These are phyloP conservation scores for Drepanosiphum platanoidis DNA, from an alignment of 2,888 invertebrate species.

Conservation along the genomic window DNA sequence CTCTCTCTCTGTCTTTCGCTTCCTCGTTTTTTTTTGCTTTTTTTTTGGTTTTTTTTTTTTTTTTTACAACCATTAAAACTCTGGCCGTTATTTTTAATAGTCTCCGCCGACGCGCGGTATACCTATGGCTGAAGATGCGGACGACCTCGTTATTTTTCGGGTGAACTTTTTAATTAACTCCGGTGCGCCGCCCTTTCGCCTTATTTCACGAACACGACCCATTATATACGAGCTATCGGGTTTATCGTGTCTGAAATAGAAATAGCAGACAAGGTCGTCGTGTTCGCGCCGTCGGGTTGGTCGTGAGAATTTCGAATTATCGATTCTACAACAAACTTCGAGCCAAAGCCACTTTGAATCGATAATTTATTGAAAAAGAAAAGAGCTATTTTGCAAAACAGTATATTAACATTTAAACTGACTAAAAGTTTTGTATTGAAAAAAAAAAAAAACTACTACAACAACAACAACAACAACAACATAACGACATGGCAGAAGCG, in stretches of 20 bases:
- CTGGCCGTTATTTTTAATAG: constrained; percentile 59
- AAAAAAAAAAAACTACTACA: too few relatives aligned
- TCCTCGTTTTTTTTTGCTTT: constrained; percentile 14
- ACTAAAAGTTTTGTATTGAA: neutral
- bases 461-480: too few relatives aligned
- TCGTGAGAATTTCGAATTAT: neutral
- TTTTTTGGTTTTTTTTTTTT: constrained; percentile 36
- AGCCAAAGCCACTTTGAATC: neutral
- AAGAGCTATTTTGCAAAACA: neutral
- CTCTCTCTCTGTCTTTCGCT: neutral
- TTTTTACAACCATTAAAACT: constrained; percentile 55
- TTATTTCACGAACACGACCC: neutral
- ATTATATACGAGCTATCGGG: neutral
- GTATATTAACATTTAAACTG: neutral
- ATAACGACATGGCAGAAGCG: neutral
- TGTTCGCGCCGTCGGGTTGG: neutral
- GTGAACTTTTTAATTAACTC: constrained; percentile 58
- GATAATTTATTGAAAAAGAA: neutral
- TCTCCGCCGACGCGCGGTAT: constrained; percentile 28
- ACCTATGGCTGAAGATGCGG: constrained; percentile 1
- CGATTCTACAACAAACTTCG: neutral
- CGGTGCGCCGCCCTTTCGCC: constrained; percentile 1
- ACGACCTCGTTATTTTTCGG: constrained; percentile 48
- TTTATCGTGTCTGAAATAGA: constrained; percentile 3
- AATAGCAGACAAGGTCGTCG: neutral